These are phyloP conservation scores for Mesochorus sp. DNA, from an alignment of 2,888 invertebrate genomes.

Conservation along the genomic window DNA sequence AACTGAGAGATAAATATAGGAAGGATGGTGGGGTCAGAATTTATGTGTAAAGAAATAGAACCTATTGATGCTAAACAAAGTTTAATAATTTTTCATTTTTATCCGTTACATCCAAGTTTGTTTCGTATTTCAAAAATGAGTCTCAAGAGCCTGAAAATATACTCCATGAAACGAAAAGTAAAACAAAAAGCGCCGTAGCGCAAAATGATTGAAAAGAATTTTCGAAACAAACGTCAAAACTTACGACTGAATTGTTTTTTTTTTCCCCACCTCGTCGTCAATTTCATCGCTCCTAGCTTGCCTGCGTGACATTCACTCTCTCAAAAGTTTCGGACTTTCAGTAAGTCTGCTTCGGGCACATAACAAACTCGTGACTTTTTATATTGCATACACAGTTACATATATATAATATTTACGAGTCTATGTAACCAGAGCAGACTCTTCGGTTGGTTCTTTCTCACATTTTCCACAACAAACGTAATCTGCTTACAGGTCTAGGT, in stretches of 20 bases:
- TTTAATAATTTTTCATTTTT: slow-evolving; percentile 31
- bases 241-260: neutral
- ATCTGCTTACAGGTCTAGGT: slow-evolving; percentile 62
- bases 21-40: neutral
- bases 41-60: neutral
- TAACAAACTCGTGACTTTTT: slow-evolving; percentile 15
- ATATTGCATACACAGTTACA: neutral
- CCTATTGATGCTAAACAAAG: neutral
- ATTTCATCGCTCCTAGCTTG: neutral
- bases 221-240: neutral
- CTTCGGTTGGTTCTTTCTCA: slow-evolving; percentile 33
- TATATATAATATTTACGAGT: neutral
- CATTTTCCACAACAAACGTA: slow-evolving; percentile 61
- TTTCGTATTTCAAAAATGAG: neutral
- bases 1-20: neutral
- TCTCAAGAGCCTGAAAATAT: neutral
- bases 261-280: neutral
- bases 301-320: neutral
- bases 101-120: neutral
- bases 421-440: neutral
- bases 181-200: neutral
- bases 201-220: slow-evolving; percentile 4
- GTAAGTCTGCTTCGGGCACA: neutral
- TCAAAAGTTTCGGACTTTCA: neutral
- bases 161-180: neutral